These are phyloP conservation scores for Pogonomyrmex barbatus DNA, from an alignment of 1,140 invertebrate species.

Conservation along the genomic window DNA sequence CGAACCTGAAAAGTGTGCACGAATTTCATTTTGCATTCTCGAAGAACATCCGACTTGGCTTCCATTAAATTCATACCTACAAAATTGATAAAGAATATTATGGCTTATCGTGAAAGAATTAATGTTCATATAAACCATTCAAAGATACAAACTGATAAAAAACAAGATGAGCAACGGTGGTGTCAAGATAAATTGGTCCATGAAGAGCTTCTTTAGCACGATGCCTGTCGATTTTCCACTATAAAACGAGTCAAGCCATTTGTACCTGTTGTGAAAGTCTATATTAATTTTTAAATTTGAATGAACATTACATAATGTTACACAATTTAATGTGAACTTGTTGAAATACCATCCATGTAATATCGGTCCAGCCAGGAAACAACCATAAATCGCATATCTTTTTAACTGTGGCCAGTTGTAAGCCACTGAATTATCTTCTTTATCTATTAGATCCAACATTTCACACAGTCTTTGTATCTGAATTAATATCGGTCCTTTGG, in stretches of 20 bases:
- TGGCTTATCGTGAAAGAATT: background rate
- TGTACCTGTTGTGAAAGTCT: slow-evolving; percentile 88
- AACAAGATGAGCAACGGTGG: slow-evolving; percentile 90
- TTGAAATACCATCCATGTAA: slow-evolving; percentile 79
- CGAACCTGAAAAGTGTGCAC: slow-evolving; percentile 89
- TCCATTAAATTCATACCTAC: slow-evolving; percentile 92
- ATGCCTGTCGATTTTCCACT: slow-evolving; percentile 88
- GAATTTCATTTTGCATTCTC: slow-evolving; percentile 91
- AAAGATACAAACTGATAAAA: slow-evolving; percentile 88
- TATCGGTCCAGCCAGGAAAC: slow-evolving; percentile 80
- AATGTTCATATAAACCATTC: background rate
- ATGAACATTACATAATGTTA: background rate
- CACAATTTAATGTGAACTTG: background rate
- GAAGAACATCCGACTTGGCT: slow-evolving; percentile 88
- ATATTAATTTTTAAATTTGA: slow-evolving; percentile 24
- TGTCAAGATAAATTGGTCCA: slow-evolving; percentile 93
- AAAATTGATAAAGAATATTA: slow-evolving; percentile 72
- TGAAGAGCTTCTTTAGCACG: slow-evolving; percentile 90
- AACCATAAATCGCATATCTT: slow-evolving; percentile 81
- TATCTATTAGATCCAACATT: slow-evolving; percentile 68
- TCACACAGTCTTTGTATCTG: slow-evolving; percentile 67
- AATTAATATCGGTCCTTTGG: slow-evolving; percentile 59
- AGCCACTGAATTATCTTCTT: slow-evolving; percentile 47
- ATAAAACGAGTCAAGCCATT: slow-evolving; percentile 90
- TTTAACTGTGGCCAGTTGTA: slow-evolving; percentile 81